These are phyloP conservation scores for Mythimna pallens DNA, from an alignment of 2,888 invertebrate species.

Conservation along the genomic window DNA sequence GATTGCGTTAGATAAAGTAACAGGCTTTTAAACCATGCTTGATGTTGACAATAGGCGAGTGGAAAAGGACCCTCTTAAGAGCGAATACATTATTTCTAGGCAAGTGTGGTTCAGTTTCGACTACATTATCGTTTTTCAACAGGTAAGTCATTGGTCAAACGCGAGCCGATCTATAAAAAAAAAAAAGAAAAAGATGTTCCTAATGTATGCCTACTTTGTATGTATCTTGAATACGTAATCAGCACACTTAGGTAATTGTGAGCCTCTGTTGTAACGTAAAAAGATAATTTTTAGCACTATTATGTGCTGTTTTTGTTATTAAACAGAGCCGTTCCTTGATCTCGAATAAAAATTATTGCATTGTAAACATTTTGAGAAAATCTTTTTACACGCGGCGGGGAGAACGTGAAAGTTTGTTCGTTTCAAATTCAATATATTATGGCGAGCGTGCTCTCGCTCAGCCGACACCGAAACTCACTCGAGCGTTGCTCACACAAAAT, in stretches of 20 bases:
- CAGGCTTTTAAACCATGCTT: too few species aligned
- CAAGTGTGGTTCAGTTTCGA: too few species aligned
- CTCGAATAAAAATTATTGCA: constrained; percentile 84
- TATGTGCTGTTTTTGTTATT: constrained; percentile 46
- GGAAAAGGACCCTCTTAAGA: too few species aligned
- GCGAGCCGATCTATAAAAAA: too few species aligned
- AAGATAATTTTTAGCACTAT: constrained; percentile 46
- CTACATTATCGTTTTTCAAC: too few species aligned
- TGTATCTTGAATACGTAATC: constrained; percentile 50
- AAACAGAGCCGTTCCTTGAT: constrained; percentile 71
- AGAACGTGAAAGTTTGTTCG: constrained; percentile 89
- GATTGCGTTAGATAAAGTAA: too few species aligned
- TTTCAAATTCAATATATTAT: constrained; percentile 91
- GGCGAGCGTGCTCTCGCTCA: constrained; percentile 89
- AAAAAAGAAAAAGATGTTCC: constrained; percentile 15
- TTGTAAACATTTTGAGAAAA: constrained; percentile 88
- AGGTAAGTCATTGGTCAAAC: too few species aligned
- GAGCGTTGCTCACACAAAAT: constrained; percentile 89
- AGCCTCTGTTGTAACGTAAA: constrained; percentile 37
- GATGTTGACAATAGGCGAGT: too few species aligned
- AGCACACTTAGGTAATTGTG: constrained; percentile 50
- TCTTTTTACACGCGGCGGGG: constrained; percentile 86
- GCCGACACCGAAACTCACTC: constrained; percentile 90
- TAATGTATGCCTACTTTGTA: constrained; percentile 16
- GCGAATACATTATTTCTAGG: too few species aligned